Evolutionary conservation across 2,888 invertebrate species (phyloP), one percentile per base, ranked within the genome.

Genomic region (Abrostola triplasia): DNA sequence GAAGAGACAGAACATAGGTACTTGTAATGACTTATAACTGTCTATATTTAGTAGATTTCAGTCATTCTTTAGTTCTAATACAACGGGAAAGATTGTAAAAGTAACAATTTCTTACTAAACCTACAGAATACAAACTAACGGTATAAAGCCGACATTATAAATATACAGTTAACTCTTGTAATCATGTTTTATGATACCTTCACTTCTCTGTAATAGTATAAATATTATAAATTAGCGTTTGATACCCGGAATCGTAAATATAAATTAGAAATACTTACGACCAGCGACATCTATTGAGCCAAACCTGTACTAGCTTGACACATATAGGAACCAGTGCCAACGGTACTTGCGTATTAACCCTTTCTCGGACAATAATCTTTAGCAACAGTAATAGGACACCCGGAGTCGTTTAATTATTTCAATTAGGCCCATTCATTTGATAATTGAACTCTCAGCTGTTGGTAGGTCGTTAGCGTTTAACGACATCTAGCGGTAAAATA

Each of bases 201-300:
- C 2, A 42, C 24, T 1, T 9, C 44, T 9, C n/a, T 49, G 6
- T 24, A 50, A 37, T 56, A 55, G 42, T 55, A 36, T 66, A 52
- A 58, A 66, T 40, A 48, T 48, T 11, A 41, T 59, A 50, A 51
- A 44, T 38, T 47, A 24, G 37, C 9, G 8, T 5, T 4, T 10
- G 49, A 12, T 10, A 9, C 41, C 11, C 13, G 38, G 38, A 51
- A 59, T 6, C 11, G 6, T 13, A 40, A 67, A 36, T 10, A 41
- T 8, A 37, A 6, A 48, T 48, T 49, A 63, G 58, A 13, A 59
- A 53, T 42, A 72, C 35, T 40, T 1, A 5, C 40, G 48, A 60
- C 56, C 63, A 80, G 67, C 70, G 88, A 86, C 89, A 91, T 89
- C 92, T 91, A 73, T 78, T 70, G 86, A 67, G 59, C 49, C 86